Evolutionary conservation across 2,797 vertebrate genomes (phyloP), one percentile per base, ranked within the genome.

Genomic region (Acestrorhynchus altus): DNA sequence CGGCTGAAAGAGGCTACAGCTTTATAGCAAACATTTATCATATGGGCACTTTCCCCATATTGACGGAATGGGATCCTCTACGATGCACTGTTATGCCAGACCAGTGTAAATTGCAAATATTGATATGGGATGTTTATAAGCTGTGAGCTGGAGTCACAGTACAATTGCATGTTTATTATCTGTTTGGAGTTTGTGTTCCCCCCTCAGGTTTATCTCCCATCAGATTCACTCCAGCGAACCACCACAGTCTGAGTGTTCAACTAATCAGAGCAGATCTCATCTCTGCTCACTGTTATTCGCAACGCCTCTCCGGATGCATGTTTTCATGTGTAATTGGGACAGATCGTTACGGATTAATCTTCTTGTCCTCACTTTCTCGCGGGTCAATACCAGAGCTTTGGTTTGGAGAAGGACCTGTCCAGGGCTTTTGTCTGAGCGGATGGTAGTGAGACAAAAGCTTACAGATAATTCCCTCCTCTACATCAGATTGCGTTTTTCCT

Each of bases 401-500:
- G 54, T n/a, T 68, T 10, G 56, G 40, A 64, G 39, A 15, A 73
- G 72, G 73, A 85, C 83, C 85, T 87, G 87, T 88, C 83, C 83
- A 84, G 84, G 89, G 87, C 84, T 46, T 73, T 79, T 82, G 82
- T 87, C 83, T 83, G 83, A 87, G 86, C 79, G 87, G 83, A 90
- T 86, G 22, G 76, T 72, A 83, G 81, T 73, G 59, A 90, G 87
- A 91, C 89, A 90, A 91, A 89, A 89, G 86, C 84, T 84, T 81
- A 81, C 51, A 85, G 88, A 89, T 92, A 91, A 92, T 92, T 91
- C 87, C 85, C 89, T 90, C 84, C 87, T 69, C 83, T 86, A 88
- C 88, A 93, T 92, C 91, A 89, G 88, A 91, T 91, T 88, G 84
- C 85, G 87, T 88, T 91, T 88, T 90, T 87, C 90, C 64, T 85